phyloP scores from a whole-genome alignment of 2,888 invertebrate species.

The Biston stratarius region DNA sequence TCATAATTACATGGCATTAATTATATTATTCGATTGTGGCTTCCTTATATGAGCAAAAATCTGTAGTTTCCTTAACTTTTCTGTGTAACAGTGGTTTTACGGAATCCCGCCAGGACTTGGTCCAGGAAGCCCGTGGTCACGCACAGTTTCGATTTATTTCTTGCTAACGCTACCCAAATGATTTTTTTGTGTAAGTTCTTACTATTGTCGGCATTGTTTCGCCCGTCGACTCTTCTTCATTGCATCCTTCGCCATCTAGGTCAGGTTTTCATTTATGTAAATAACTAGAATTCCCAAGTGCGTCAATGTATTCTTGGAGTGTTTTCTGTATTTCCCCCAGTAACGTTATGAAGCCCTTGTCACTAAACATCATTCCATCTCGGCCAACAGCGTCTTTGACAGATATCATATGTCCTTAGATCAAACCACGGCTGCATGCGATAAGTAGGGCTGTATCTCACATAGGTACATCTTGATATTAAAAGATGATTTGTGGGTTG shows the following conservation, averaged over 20 bases:
- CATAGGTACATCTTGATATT: neutral
- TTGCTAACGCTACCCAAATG: neutral
- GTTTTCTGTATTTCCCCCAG: constrained; percentile 23
- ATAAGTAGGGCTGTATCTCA: constrained; percentile 21
- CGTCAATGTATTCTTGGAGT: constrained; percentile 16
- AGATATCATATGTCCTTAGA: constrained; percentile 16
- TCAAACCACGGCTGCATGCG: constrained; percentile 13
- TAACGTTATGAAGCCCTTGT: constrained; percentile 6
- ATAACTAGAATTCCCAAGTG: neutral
- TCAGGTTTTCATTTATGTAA: constrained; percentile 2
- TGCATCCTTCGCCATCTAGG: constrained; percentile 14
- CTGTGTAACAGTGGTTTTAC: constrained; percentile 21
- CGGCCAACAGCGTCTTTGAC: constrained; percentile 18
- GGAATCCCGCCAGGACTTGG: constrained; percentile 6
- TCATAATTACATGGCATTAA: neutral
- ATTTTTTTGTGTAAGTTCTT: constrained; percentile 6
- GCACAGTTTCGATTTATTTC: constrained; percentile 18
- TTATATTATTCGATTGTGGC: neutral
- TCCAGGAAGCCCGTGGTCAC: constrained; percentile 21
- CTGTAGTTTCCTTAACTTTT: neutral
- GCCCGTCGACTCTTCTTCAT: constrained; percentile 8
- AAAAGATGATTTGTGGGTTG: neutral
- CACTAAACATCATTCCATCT: constrained; percentile 13
- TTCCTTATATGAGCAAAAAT: neutral
- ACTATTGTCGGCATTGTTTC: constrained; percentile 3